Conservation (phyloP, 2,113 vertebrate genomes). For the Syrrhaptes paradoxus region DNA sequence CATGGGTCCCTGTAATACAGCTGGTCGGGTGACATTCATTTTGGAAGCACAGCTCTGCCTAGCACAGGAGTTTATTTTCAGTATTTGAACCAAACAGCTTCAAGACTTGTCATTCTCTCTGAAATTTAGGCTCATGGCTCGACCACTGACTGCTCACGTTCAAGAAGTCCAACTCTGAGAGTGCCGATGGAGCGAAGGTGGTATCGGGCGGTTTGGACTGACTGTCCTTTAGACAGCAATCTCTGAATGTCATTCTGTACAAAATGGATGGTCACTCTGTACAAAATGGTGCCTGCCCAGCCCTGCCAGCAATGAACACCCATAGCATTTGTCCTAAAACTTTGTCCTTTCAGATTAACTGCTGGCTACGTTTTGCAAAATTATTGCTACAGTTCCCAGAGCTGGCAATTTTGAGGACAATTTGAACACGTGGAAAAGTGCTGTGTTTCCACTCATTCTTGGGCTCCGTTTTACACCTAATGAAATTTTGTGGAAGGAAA, state of each 20-base stretch:
- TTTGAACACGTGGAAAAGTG: background rate
- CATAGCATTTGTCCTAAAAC: background rate
- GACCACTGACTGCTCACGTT: accelerated
- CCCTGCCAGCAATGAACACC: background rate
- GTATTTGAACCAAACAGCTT: background rate
- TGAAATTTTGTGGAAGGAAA: background rate
- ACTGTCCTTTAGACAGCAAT: background rate
- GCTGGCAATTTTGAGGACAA: background rate
- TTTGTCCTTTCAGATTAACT: slow-evolving; percentile 10
- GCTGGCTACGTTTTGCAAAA: background rate
- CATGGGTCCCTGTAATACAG: background rate
- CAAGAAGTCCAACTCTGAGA: background rate
- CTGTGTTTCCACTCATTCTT: background rate
- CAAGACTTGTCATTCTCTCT: background rate
- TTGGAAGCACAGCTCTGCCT: background rate
- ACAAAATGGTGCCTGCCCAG: background rate
- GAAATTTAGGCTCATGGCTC: background rate
- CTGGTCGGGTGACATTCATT: background rate
- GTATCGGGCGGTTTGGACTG: background rate
- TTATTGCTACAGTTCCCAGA: background rate
- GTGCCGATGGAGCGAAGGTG: background rate
- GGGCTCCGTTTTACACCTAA: background rate
- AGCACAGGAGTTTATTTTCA: background rate
- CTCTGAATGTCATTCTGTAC: background rate
- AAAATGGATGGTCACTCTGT: background rate